Base-by-base conservation (phyloP, 2,888 invertebrate genomes). In the Dasypolia templi region DNA sequence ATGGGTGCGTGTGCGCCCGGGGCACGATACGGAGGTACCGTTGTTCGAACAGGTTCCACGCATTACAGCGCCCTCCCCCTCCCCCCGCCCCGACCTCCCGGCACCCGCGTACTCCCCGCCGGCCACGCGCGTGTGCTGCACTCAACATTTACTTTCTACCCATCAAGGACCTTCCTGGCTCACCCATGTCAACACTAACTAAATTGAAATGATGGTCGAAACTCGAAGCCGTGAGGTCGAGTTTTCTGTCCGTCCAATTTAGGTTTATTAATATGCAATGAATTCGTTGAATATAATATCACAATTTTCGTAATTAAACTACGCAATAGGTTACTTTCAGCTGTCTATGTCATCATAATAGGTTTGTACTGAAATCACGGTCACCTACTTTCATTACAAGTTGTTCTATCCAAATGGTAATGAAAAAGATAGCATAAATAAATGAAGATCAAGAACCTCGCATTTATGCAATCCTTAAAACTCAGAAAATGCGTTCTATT, bases 131-230 rank as follows among this genome's bases (percentile, higher is more conserved):
- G 91, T 90, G 89, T 86, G 88, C 90, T 89, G 90, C 91, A 92
- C 92, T 90, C 90, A 91, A 91, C 94, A 94, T 95, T 96, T 96
- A 96, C 96, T 96, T 96, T 96, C 96, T 95, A 95, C 92, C 91
- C 91, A 94, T 92, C 94, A 94, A 95, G 95, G 95, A 95, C 93
- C 92, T 93, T 94, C 91, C 93, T 90, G 91, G 90, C 89, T 87
- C 86, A 83, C 85, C 87, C 86, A 85, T 86, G 70, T 80, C 75
- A 80, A 79, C 71, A 85, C 77, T 78, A 63, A 75, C 44, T 85
- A 63, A 62, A 58, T 63, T 19, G 42, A 73, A 64, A 56, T 56
- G 26, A 67, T 72, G 83, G 71, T 49, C 55, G 22, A 65, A 64
- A 78, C 78, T 67, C 58, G 19, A n/a, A 14, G 35, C 35, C 39